Evolutionary conservation across 2,888 invertebrate species (phyloP), one percentile per base, ranked within the genome.

Genomic region (Caenorhabditis macrosperma): DNA sequence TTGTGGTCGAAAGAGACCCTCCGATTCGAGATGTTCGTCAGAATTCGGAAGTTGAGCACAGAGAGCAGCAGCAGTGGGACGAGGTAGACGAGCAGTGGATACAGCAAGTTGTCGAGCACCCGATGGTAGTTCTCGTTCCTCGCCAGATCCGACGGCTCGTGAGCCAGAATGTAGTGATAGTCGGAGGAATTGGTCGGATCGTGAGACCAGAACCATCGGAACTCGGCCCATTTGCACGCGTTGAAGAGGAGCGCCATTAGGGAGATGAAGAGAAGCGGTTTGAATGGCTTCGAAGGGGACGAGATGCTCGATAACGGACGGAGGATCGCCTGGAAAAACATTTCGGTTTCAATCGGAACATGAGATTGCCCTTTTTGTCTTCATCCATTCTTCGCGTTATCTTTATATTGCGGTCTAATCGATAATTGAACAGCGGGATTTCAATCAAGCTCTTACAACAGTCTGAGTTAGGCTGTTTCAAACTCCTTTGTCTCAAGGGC

Each of bases 221-320:
- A 89, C 64, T 89, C 89, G 22, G 82, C 84, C 89, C 89, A 89
- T 72, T 89, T 88, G 26, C 86, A 85, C 6, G 79, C 81, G 72
- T 89, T 89, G 82, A 89, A 89, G 4, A 88, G 44, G 24, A 89
- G 77, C 10, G 89, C 88, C 26, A 80, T 63, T 7, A 87, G 24
- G 3, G 84, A 79, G 48, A 89, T 89, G 22, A 82, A 69, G 22
- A 86, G 48, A 12, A 89, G 75, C 9, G 88, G 85, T 61, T 82
- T 78, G 59, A 83, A 82, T 1, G 77, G 82, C 24, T 81, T 66
- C 7, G 81, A 74, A 7, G 83, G 83, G n/a, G 68, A 55, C 2
- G 67, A 74, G 35, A 83, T 79, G 35, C 76, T 76, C 5, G 77
- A 74, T 1, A 85, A 54, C 0, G 85, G 85, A 12, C 77, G 74